Conservation (phyloP, 2,797 vertebrate genomes). For the Aulostomus chinensis region DNA sequence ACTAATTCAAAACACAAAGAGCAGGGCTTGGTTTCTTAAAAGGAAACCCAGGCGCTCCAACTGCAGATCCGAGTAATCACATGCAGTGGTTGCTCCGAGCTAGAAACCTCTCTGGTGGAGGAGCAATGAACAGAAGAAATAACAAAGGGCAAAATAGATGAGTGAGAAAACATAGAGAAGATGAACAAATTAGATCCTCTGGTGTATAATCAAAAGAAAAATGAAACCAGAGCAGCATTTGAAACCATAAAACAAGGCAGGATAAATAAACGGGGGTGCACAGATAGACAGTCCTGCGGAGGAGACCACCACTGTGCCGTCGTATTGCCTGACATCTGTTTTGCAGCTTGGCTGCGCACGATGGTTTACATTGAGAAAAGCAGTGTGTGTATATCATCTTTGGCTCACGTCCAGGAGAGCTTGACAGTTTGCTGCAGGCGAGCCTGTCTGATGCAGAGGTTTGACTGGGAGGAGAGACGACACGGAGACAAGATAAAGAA, state of each 20-base stretch:
- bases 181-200: conserved; percentile 19
- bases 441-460: conserved; percentile 48
- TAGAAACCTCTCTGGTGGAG: not conserved
- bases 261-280: conserved; percentile 57
- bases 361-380: conserved; percentile 69
- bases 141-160: no score
- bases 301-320: conserved; percentile 60
- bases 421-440: conserved; percentile 68
- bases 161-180: no score
- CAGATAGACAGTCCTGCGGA: conserved; percentile 47
- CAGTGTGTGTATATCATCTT: conserved; percentile 73
- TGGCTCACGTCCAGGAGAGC: conserved; percentile 61
- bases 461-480: conserved; percentile 37
- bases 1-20: conserved; percentile 44
- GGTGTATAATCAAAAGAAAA: conserved; percentile 12
- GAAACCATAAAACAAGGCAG: conserved; percentile 38
- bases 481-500: conserved; percentile 7
- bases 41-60: conserved; percentile 22
- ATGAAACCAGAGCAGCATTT: conserved; percentile 38
- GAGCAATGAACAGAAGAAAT: no score
- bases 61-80: conserved; percentile 38
- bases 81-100: conserved; percentile 7
- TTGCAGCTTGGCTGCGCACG: conserved; percentile 70
- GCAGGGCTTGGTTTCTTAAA: conserved; percentile 22
- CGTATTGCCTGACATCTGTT: conserved; percentile 74